Percentiles rank a stretch among this genome's conserved stretches.
phyloP scores from a whole-genome alignment of 2,113 vertebrate genomes.

The Stomatorhinus ivindoensis region DNA sequence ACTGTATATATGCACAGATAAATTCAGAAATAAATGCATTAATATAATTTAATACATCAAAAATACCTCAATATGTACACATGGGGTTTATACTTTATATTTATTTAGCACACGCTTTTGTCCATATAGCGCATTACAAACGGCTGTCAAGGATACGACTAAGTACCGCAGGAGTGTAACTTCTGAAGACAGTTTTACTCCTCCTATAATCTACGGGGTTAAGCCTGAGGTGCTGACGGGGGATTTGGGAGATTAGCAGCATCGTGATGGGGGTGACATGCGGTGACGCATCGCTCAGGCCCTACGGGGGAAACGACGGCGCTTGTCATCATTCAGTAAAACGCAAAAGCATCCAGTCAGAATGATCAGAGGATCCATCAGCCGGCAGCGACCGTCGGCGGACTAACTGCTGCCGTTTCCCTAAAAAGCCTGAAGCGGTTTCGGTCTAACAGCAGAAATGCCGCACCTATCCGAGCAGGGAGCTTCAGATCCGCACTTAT shows the following conservation, averaged over 20 bases:
- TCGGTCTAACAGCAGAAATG: background rate
- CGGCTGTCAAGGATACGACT: background rate
- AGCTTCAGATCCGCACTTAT: background rate
- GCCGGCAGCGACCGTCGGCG: background rate
- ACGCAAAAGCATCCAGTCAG: background rate
- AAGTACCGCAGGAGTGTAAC: background rate
- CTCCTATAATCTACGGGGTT: background rate
- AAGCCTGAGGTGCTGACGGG: background rate
- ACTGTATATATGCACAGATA: background rate
- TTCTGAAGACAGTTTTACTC: background rate
- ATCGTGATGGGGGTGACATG: background rate
- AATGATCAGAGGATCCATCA: background rate
- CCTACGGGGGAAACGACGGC: background rate
- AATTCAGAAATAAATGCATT: background rate
- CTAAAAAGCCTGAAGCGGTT: background rate
- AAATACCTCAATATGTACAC: background rate
- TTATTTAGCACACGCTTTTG: background rate
- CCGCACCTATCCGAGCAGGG: background rate
- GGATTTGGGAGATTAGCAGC: constrained; percentile 1
- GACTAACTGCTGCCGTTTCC: background rate
- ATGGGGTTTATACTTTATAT: background rate
- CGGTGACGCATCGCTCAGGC: background rate
- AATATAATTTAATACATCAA: background rate
- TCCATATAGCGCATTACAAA: background rate
- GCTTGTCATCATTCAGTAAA: background rate